Percentiles rank a stretch among this genome's conserved stretches.
These are phyloP conservation scores for Hydrolagus colliei DNA, from an alignment of 2,797 vertebrate genomes.

Conservation along the genomic window DNA sequence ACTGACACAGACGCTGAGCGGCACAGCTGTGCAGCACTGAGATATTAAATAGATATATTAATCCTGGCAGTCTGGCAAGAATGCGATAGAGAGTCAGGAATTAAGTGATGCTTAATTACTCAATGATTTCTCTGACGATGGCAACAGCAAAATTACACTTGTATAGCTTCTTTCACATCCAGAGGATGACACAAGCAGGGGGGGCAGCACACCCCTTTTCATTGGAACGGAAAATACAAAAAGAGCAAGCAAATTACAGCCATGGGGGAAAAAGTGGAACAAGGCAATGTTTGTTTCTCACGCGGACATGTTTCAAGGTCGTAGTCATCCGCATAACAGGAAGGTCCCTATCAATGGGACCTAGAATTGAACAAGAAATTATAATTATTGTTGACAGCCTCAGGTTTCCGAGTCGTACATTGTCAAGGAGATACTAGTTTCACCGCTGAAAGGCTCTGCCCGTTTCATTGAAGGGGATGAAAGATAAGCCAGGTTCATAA, in stretches of 20 bases:
- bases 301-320: neutral
- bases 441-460: neutral
- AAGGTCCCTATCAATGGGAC: neutral
- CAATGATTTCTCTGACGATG: neutral
- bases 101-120: neutral
- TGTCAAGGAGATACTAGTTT: neutral
- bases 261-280: neutral
- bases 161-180: too few relatives aligned
- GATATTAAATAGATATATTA: neutral
- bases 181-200: neutral
- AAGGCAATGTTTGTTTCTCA: neutral
- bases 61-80: conserved; percentile 7
- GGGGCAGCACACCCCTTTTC: neutral
- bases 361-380: neutral
- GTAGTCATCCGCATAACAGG: neutral
- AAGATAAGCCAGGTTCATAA: neutral
- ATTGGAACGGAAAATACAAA: neutral
- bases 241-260: neutral
- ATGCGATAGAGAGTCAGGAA: neutral
- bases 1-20: neutral
- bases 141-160: too few relatives aligned
- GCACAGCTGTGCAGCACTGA: neutral
- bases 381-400: too few relatives aligned
- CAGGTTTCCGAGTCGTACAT: neutral
- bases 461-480: neutral